Conservation (phyloP, 2,113 vertebrate species). For the Isichthys henryi region DNA sequence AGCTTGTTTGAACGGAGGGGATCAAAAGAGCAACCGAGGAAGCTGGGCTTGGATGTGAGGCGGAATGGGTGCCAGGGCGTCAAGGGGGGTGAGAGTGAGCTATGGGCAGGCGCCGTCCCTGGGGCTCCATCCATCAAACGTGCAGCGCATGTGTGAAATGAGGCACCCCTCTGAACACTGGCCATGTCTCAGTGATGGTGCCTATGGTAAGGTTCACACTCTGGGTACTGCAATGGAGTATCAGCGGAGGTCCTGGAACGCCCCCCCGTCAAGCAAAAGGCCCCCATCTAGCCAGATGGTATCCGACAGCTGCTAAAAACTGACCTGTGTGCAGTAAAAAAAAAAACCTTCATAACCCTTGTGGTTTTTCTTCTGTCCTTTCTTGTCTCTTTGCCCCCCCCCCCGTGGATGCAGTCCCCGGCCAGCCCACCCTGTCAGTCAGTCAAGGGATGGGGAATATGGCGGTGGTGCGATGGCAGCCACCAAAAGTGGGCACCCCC, state of each 20-base stretch:
- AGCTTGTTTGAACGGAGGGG: not conserved
- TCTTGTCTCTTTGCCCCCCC: slow-evolving; percentile 8
- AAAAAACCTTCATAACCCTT: not conserved
- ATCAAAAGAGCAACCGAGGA: not conserved
- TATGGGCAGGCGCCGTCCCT: not conserved
- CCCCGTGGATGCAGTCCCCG: slow-evolving; percentile 64
- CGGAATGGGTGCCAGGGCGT: not conserved
- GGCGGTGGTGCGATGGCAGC: slow-evolving; percentile 56
- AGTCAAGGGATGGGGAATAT: slow-evolving; percentile 68
- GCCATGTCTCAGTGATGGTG: not conserved
- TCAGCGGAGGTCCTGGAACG: not conserved
- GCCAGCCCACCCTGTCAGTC: slow-evolving; percentile 73
- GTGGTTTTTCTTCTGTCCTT: not conserved
- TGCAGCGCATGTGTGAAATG: not conserved
- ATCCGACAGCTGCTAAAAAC: not conserved
- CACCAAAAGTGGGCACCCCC: slow-evolving; percentile 38
- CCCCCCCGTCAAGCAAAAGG: not conserved
- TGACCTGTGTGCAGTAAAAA: not conserved
- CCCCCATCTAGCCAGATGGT: not conserved
- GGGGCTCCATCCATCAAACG: not conserved
- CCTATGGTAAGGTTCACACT: not conserved
- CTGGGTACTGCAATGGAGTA: not conserved
- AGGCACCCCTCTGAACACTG: not conserved
- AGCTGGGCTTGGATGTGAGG: not conserved
- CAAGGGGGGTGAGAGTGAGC: not conserved